These are phyloP conservation scores for Dasypogon diadema DNA, from an alignment of 2,888 invertebrate species.

Conservation along the genomic window DNA sequence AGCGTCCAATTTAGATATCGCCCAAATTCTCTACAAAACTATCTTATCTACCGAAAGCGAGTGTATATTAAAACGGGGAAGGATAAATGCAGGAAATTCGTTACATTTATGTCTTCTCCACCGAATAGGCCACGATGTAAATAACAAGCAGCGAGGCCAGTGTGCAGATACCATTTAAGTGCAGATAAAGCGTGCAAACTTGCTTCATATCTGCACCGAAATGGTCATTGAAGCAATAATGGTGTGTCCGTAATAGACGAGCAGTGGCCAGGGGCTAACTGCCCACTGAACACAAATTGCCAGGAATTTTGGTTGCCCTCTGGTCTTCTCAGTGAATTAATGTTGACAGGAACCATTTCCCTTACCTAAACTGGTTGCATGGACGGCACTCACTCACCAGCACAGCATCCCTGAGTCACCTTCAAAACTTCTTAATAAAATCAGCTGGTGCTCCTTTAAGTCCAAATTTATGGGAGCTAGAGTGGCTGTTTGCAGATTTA, in stretches of 20 bases:
- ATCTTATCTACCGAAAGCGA: too few species aligned
- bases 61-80: too few species aligned
- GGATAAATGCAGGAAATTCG: too few species aligned
- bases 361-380: neutral
- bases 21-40: too few species aligned
- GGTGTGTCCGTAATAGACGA: constrained; percentile 33
- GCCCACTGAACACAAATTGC: constrained; percentile 27
- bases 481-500: too few species aligned
- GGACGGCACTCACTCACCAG: too few species aligned
- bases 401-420: too few species aligned
- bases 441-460: too few species aligned
- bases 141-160: constrained; percentile 2
- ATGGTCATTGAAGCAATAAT: constrained; percentile 49
- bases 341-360: neutral
- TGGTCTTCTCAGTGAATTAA: constrained; percentile 26
- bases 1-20: too few species aligned
- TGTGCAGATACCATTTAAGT: constrained; percentile 32
- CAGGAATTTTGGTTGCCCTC: constrained; percentile 25
- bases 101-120: constrained; percentile 16
- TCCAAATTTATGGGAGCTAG: too few species aligned
- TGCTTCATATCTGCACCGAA: constrained; percentile 42
- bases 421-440: too few species aligned
- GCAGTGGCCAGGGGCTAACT: constrained; percentile 36
- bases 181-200: constrained; percentile 26
- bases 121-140: neutral